Base-by-base conservation (phyloP, 2,888 invertebrate species). In the Parapristionchus giblindavisi region DNA sequence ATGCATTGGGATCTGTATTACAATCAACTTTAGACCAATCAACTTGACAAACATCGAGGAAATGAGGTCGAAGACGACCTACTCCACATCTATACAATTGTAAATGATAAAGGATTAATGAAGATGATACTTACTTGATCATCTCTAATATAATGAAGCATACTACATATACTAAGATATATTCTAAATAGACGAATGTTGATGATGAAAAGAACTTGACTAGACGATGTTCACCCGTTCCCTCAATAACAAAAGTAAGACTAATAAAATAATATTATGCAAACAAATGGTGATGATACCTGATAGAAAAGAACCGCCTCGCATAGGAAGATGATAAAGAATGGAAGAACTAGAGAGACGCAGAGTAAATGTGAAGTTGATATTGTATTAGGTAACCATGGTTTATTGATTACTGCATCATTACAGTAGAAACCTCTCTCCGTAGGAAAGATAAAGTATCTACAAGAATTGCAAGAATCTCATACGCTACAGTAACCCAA, bases 61-160 rank as follows among this genome's bases (percentile, higher is more conserved):
- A 99, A 90, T 99, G 96, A 48, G 98, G 98, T 82, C 98, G 91
- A 80, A 97, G 90, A 76, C 96, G 92, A 58, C 98, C 98, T 79
- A 96, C 92, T 96, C 89, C 97, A 96, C 79, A 94, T 94, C 73
- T 73, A n/a, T n/a, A 70, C n/a, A 21, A 24, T 11, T 6, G 3
- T n/a, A 66, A 66, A 17, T 29, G 6, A 21, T 32, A 5, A 61
- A 11, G 63, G 24, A 43, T 3, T 40, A n/a, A 76, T 56, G 51
- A 77, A 76, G 40, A 66, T 63, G 77, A 60, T 1, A 60, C 61
- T 51, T 74, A 79, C 61, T 83, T 83, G 43, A 83, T 60, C 48
- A 80, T 80, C 54, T 83, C 83, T 81, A 83, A 79, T 1, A 77
- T 66, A 76, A 81, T 80, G 3, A 81, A 81, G 70, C 80, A 81